These are phyloP conservation scores for Erebia ligea DNA, from an alignment of 2,888 invertebrate genomes.

Conservation along the genomic window DNA sequence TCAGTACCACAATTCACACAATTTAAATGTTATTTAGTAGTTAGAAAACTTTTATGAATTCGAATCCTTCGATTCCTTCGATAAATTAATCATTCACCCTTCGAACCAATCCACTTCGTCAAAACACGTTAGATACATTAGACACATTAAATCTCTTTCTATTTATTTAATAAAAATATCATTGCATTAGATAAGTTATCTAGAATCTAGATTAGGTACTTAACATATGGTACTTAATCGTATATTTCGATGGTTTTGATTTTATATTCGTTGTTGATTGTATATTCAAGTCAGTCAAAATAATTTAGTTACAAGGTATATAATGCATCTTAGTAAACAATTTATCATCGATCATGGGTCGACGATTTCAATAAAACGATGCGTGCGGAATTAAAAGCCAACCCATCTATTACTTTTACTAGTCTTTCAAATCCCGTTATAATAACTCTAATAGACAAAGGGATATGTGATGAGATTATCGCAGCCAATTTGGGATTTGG, in stretches of 20 bases:
- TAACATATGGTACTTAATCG: no score
- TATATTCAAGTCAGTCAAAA: no score
- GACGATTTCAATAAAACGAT: not conserved
- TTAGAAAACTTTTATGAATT: not conserved
- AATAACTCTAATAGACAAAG: constrained; percentile 74
- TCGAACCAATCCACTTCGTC: no score
- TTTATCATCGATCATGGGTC: not conserved
- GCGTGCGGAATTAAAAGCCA: constrained; percentile 46
- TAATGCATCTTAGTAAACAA: not conserved
- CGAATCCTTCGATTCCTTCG: not conserved
- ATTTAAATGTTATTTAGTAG: not conserved
- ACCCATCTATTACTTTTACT: constrained; percentile 37
- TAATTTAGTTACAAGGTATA: not conserved
- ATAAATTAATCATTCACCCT: not conserved
- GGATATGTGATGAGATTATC: constrained; percentile 70
- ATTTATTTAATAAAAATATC: no score
- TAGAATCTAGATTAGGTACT: no score
- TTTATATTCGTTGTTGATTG: no score
- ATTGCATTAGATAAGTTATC: no score
- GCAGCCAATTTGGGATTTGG: constrained; percentile 66
- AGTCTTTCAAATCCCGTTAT: constrained; percentile 70
- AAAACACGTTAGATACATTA: no score
- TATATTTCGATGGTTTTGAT: no score
- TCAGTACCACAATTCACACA: constrained; percentile 17
- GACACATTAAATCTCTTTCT: no score